Evolutionary conservation across 2,113 vertebrate genomes (phyloP).

Genomic region (Phycodurus eques): DNA sequence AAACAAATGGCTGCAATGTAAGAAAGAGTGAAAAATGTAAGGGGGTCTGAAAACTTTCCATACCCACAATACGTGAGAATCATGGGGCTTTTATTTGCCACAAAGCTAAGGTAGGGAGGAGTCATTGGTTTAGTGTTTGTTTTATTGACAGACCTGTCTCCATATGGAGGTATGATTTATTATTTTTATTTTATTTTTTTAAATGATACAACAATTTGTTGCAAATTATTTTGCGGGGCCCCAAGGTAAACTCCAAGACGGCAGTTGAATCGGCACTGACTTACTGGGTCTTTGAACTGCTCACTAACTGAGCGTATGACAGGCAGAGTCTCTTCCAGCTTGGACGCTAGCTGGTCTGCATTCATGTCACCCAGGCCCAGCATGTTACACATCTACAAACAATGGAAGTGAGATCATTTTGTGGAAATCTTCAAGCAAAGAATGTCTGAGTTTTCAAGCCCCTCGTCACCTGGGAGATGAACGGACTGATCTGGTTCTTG

Average conservation of each 20-base stretch:
- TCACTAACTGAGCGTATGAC: slow-evolving; percentile 94
- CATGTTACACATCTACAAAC: slow-evolving; percentile 93
- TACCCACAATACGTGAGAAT: too few species aligned
- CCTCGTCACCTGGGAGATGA: slow-evolving; percentile 86
- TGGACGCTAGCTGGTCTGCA: slow-evolving; percentile 90
- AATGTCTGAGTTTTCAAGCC: not conserved
- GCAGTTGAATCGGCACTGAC: not conserved
- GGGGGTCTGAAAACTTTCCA: too few species aligned
- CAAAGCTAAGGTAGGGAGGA: too few species aligned
- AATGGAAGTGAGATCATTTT: not conserved
- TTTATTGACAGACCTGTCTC: too few species aligned
- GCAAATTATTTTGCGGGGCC: not conserved
- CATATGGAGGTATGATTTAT: not conserved
- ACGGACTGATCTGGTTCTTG: slow-evolving; percentile 97
- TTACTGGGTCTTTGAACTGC: slow-evolving; percentile 94
- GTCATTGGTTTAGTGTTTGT: too few species aligned
- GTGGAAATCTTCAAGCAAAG: not conserved
- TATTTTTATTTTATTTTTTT: not conserved
- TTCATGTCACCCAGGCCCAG: slow-evolving; percentile 94
- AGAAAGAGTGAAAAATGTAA: too few species aligned
- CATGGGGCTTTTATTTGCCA: too few species aligned
- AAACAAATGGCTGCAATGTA: too few species aligned
- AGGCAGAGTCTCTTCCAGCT: slow-evolving; percentile 89
- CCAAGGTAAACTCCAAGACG: not conserved
- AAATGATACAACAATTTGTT: not conserved